Conservation (phyloP, 2,113 vertebrate genomes). For the Notiomystis cincta region DNA sequence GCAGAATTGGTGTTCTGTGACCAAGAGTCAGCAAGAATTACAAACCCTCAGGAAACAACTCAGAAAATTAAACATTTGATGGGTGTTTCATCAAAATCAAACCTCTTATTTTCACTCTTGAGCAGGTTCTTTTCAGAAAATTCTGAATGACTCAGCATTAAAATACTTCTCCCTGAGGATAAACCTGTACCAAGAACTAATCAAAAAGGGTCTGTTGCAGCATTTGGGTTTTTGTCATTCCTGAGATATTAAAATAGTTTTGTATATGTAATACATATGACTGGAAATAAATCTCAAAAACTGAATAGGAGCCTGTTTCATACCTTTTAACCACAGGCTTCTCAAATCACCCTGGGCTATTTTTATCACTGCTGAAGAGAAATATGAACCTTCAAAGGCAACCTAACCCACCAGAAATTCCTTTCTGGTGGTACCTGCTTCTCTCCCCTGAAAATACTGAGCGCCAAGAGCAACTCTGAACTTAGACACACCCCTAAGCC, state of each 20-base stretch:
- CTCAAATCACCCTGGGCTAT: not conserved
- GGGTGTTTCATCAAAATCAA: not conserved
- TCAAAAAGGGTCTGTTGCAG: not conserved
- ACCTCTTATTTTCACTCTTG: not conserved
- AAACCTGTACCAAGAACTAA: not conserved
- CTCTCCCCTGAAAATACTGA: not conserved
- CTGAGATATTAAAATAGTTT: not conserved
- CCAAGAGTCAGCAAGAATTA: not conserved
- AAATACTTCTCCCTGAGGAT: not conserved
- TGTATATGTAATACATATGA: not conserved
- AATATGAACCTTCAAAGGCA: not conserved
- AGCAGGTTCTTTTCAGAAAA: not conserved
- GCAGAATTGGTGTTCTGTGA: not conserved
- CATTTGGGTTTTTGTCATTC: not conserved
- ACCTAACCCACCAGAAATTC: not conserved
- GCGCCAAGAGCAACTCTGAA: not conserved
- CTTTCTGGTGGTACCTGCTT: not conserved
- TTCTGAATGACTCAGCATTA: not conserved
- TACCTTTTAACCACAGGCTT: slow-evolving; percentile 6
- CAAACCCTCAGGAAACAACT: not conserved
- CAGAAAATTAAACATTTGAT: not conserved
- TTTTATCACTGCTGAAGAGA: not conserved
- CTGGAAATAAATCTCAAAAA: not conserved
- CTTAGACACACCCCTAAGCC: not conserved
- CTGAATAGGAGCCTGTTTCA: not conserved